Percentiles rank a stretch among this genome's conserved stretches.
Conservation (phyloP, 1,140 invertebrate genomes). For the Babylonia areolata region DNA sequence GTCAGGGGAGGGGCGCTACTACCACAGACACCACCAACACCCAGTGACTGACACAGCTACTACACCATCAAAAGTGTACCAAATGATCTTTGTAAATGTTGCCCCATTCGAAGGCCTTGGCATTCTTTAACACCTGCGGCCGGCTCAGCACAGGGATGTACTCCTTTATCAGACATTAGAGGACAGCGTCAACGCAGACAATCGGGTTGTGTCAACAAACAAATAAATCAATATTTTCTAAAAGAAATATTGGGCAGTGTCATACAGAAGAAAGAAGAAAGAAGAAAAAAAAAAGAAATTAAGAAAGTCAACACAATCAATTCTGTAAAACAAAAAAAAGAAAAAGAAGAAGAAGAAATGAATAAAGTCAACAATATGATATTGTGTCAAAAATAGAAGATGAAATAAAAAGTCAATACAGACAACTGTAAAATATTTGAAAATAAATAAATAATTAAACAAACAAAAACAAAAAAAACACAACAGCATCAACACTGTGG, state of each 20-base stretch:
- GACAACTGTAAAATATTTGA: no score
- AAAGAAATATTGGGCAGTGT: background rate
- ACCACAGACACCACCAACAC: slow-evolving; percentile 18
- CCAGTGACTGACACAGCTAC: slow-evolving; percentile 16
- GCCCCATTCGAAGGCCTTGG: slow-evolving; percentile 68
- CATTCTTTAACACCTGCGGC: slow-evolving; percentile 67
- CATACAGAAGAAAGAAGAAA: background rate
- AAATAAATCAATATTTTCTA: background rate
- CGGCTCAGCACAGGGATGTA: slow-evolving; percentile 71
- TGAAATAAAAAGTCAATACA: no score
- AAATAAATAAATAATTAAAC: no score
- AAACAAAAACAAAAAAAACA: no score
- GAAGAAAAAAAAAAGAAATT: background rate
- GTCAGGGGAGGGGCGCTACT: background rate
- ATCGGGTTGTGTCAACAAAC: background rate
- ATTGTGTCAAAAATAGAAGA: no score
- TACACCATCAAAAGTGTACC: slow-evolving; percentile 52
- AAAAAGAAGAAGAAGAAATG: no score
- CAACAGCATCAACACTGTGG: no score
- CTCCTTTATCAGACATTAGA: slow-evolving; percentile 59
- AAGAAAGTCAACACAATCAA: no score
- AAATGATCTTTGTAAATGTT: slow-evolving; percentile 70
- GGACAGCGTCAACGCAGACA: slow-evolving; percentile 41
- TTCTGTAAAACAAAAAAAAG: no score
- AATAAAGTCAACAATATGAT: no score